Conservation (phyloP, 2,888 invertebrate genomes). For the Tortricodes alternella region DNA sequence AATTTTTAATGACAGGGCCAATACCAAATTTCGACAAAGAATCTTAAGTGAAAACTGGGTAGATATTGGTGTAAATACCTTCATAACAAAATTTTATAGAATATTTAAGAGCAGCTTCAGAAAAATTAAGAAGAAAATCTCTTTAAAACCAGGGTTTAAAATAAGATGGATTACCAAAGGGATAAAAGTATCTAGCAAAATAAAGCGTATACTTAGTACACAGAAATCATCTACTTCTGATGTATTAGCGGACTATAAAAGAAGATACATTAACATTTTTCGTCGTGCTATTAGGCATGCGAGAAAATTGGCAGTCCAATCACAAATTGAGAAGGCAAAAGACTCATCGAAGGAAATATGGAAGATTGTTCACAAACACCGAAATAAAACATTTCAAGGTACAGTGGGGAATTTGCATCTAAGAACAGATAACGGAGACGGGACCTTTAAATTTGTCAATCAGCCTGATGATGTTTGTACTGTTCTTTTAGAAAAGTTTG, state of each 20-base stretch:
- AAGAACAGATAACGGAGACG: no score
- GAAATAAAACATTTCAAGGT: background rate
- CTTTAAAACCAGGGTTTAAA: background rate
- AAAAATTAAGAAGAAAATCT: background rate
- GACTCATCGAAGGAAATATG: background rate
- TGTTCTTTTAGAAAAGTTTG: no score
- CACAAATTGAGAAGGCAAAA: background rate
- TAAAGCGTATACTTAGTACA: background rate
- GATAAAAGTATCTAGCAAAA: conserved; percentile 1
- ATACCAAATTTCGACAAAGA: background rate
- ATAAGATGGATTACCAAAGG: background rate
- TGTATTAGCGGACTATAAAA: background rate
- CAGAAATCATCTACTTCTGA: background rate
- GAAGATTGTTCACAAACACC: background rate
- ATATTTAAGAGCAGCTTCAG: background rate
- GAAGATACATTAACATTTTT: background rate
- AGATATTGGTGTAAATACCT: background rate
- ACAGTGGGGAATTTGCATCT: no score
- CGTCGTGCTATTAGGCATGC: background rate
- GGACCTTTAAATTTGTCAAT: no score
- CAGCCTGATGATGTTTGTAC: no score
- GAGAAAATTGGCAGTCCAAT: background rate
- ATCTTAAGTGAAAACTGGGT: background rate
- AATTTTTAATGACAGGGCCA: background rate
- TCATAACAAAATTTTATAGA: background rate